Base-by-base conservation (phyloP, 2,888 invertebrate species). In the Myopa testacea region DNA sequence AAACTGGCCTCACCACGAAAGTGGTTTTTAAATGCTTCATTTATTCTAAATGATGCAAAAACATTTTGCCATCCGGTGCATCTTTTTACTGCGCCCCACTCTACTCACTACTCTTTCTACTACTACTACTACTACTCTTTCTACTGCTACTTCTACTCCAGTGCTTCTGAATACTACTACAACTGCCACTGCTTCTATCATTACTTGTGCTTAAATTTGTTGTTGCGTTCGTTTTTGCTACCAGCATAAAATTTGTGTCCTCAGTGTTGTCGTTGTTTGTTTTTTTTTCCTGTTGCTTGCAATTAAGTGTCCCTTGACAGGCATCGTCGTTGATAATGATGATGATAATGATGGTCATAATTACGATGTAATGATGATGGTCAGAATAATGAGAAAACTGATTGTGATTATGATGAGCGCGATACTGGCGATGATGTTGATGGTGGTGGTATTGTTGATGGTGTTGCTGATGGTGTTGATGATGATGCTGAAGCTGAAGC, bases 301-400 rank as follows among this genome's bases (percentile, higher is more conserved):
- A 69, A 50, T 69, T 50, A 69, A 69, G 69, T 19, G 19, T 14
- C 52, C 40, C 40, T 12, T 8, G 69, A 69, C 19, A 45, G 50
- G 16, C 26, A 16, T 68, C 16, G 26, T 19, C 7, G n/a, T 10
- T 52, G 52, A 70, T 70, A 14, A 70, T 26, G 55, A 12, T 16
- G 26, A 26, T 37, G 70, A 37, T 52, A 26, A 70, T 45, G n/a
- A 26, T 69, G 45, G 10, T 45, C 1, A 45, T 10, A 2, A 8
- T 45, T 8, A 10, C 45, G 67, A 12, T 63, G 55, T 55, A 12
- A 55, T 14, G 10, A 55, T 55, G 10, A 55, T 55, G 4, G 55
- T 5, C 55, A n/a, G 5, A 40, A 38, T 7, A 34, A 63, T 34
- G 26, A 63, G n/a, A 26, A 63, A 16, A 37, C 19, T 37, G 34